Conservation (phyloP, 1,140 invertebrate genomes). For the Lordiphosa mommai region DNA sequence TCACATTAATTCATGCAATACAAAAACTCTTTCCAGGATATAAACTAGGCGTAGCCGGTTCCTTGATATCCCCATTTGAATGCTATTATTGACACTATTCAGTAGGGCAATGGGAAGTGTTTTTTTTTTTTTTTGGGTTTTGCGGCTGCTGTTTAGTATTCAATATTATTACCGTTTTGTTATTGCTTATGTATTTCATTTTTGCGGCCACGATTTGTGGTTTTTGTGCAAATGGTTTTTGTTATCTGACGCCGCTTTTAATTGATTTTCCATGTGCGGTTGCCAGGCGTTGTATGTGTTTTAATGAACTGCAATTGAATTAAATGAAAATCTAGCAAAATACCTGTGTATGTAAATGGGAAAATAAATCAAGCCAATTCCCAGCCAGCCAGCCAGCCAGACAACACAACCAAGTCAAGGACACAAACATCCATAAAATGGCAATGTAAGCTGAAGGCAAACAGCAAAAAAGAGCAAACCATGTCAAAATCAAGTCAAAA, state of each 20-base stretch:
- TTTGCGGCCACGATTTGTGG: conserved; percentile 58
- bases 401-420: conserved; percentile 34
- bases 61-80: conserved; percentile 11
- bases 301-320: conserved; percentile 65
- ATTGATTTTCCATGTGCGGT: conserved; percentile 67
- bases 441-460: conserved; percentile 3
- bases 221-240: conserved; percentile 50
- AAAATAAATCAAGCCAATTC: conserved; percentile 20
- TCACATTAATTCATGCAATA: too few species aligned
- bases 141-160: conserved; percentile 11
- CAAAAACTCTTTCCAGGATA: too few species aligned
- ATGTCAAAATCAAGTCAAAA: conserved; percentile 66
- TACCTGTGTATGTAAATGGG: background rate
- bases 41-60: too few species aligned
- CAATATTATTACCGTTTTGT: conserved; percentile 4
- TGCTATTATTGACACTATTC: conserved; percentile 51
- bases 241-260: conserved; percentile 51
- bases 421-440: conserved; percentile 16
- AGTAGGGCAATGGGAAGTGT: background rate
- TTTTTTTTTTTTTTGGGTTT: conserved; percentile 1
- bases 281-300: conserved; percentile 15
- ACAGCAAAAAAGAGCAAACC: conserved; percentile 21
- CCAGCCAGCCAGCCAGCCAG: conserved; percentile 7
- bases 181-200: conserved; percentile 34
- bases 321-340: conserved; percentile 20